These are phyloP conservation scores for Uromys caudimaculatus DNA, from an alignment of 2,797 vertebrate species.

Conservation along the genomic window DNA sequence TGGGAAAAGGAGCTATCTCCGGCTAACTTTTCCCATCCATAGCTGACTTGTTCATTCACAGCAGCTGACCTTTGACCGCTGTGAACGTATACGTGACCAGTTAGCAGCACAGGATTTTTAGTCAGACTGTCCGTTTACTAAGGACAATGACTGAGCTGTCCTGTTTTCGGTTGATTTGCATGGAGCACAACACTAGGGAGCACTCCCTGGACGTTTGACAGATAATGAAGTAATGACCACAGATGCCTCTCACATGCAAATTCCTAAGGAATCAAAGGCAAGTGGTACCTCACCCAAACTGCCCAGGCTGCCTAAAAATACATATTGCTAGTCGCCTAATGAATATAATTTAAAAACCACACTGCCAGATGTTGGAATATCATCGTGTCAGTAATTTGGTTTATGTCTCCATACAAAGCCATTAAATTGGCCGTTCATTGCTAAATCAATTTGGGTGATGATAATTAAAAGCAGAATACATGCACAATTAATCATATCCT, in stretches of 20 bases:
- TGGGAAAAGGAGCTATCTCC: not conserved
- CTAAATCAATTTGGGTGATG: not conserved
- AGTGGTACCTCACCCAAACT: not conserved
- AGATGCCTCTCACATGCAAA: not conserved
- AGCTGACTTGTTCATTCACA: not conserved
- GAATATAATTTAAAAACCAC: not conserved
- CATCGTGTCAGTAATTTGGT: not conserved
- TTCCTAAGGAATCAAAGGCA: conserved; percentile 45
- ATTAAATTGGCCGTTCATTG: conserved; percentile 26
- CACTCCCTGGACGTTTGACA: not conserved
- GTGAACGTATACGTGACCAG: not conserved
- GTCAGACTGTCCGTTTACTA: not conserved
- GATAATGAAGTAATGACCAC: not conserved
- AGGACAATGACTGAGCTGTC: not conserved
- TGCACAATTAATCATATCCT: not conserved
- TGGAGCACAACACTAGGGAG: not conserved
- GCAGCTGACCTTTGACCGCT: not conserved
- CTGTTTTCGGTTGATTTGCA: not conserved
- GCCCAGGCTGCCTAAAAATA: not conserved
- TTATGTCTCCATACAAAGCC: conserved; percentile 29
- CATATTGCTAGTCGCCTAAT: conserved; percentile 3
- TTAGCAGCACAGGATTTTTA: not conserved
- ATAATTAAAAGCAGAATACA: conserved; percentile 30
- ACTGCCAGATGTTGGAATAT: conserved; percentile 4
- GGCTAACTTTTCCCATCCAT: not conserved